Evolutionary conservation across 2,113 vertebrate species (phyloP).

Genomic region (Aramus guarauna): DNA sequence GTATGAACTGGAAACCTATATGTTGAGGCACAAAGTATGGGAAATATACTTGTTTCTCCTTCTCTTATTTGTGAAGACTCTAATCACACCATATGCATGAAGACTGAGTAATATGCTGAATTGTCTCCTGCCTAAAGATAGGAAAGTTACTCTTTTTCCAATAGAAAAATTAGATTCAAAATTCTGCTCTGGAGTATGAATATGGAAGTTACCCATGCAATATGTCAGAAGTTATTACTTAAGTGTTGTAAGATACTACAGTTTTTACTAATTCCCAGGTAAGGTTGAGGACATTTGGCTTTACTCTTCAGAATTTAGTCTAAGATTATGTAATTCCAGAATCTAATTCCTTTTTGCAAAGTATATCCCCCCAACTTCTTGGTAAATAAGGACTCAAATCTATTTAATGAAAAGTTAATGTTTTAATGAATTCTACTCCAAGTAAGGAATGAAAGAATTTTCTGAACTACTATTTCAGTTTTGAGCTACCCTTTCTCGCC

Average conservation of each 20-base stretch:
- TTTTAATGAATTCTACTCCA: background rate
- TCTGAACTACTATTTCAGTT: background rate
- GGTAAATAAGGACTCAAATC: background rate
- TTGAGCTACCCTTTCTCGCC: background rate
- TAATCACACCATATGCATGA: background rate
- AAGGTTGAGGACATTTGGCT: background rate
- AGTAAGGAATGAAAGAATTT: background rate
- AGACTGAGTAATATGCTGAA: background rate
- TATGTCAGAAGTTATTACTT: background rate
- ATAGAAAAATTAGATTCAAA: background rate
- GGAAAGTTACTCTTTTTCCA: background rate
- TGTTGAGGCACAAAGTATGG: background rate
- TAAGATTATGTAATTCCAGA: background rate
- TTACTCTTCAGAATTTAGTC: background rate
- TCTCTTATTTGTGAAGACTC: background rate
- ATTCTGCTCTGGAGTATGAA: background rate
- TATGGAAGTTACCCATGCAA: background rate
- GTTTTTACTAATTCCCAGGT: background rate
- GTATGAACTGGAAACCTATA: background rate
- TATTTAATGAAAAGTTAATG: background rate
- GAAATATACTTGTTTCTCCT: background rate
- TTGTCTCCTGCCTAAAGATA: background rate
- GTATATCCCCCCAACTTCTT: background rate
- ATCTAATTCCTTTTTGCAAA: background rate
- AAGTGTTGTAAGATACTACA: background rate